Evolutionary conservation across 2,888 invertebrate genomes (phyloP), one percentile per base, ranked within the genome.

Genomic region (Amblyjoppa fuscipennis): DNA sequence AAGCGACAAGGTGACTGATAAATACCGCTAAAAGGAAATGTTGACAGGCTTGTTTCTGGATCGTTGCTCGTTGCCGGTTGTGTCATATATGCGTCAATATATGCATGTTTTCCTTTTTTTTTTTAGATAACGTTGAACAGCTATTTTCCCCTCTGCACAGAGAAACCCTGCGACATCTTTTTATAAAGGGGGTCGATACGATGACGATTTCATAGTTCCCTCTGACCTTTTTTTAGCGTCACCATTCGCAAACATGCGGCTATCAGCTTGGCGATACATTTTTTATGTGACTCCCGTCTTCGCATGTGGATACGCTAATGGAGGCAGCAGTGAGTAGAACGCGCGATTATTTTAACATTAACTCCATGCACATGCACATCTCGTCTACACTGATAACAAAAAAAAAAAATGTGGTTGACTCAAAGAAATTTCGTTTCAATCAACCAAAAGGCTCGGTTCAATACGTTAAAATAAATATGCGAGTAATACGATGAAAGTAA

Each of bases 1-100:
- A 75, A 78, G 45, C 70, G 71, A 86, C 81, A 81, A 83, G 87
- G 85, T 83, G 73, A 87, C 59, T 76, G 87, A 85, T 85, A 87
- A 87, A 82, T 49, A 66, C n/a, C 64, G 76, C 49, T 79, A 56
- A 79, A 82, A 76, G 56, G 28, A 81, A 81, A 41, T 70, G 45
- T 41, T 85, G 79, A 61, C 68, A 73, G 80, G 71, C 79, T 68
- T 56, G 71, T 85, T 85, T 64, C 59, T 41, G 69, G 68, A 68
- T 85, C 51, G 59, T 28, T 38, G 56, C 13, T 45, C 51, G 51
- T 28, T n/a, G 45, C 7, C 34, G 13, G 11, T 66, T 31, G 70
- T 76, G 28, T 20, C 20, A 20, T 28, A 73, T 73, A 68, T 41
- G 56, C 34, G 61, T 69, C 69, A 64, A 82, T 20, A 20, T 20